Evolutionary conservation across 1,140 invertebrate genomes (phyloP), one percentile per base, ranked within the genome.

Genomic region (Elymnias hypermnestra): DNA sequence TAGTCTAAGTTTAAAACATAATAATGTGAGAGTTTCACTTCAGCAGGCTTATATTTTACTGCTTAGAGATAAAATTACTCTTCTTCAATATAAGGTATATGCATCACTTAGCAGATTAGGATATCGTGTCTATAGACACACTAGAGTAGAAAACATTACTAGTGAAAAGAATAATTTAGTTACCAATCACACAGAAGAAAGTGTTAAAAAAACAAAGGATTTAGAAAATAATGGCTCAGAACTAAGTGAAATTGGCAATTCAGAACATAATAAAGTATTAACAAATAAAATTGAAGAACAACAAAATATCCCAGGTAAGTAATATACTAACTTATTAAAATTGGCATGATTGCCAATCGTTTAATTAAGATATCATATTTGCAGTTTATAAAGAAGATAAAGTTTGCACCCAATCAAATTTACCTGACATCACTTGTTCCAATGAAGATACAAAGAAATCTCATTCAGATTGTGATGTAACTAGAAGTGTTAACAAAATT

Each of bases 31-130:
- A 53, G 73, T 91, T 2, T 91, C 89, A 29, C 62, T 92, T 19
- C 89, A 92, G 70, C 89, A 90, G 77, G 89, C 89, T 2, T 91
- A 91, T 54, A 67, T 76, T 37, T 65, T 91, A 49, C 65, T 91
- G 10, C 71, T 91, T 5, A 63, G 71, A 45, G 72, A 81, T 28
- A 72, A 73, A 29, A 74, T 87, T 17, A 75, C 84, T 13, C 46
- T 90, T 7, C 65, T 85, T 7, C 87, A 91, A 64, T 92, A 91
- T 52, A 88, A 89, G 77, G 89, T 91, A 2, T 92, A 89, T 70
- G 86, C 88, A 40, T 87, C 89, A 31, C 72, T 91, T n/a, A 82
- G 87, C 35, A 86, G 87, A 56, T 62, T 87, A 26, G 90, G 90
- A 1, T 91, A 90, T 36, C 76, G 70, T 64, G 59, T 86, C 5